phyloP scores from a whole-genome alignment of 92 coral and sea anemone species.

The Parazoanthus darwini region DNA sequence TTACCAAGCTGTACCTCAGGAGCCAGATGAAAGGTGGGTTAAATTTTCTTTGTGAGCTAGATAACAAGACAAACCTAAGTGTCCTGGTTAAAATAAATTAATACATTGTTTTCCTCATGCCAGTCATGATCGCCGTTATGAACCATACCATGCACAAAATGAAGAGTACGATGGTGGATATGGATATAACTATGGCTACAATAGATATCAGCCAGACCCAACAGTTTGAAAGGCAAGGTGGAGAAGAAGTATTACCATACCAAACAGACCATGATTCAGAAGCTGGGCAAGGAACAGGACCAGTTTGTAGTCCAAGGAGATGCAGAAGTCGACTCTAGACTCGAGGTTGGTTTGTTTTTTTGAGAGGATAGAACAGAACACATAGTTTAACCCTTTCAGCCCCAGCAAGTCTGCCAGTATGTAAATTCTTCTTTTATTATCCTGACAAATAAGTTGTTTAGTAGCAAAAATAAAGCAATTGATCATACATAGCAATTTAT shows the following conservation, averaged over 20 bases:
- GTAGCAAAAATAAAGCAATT: no score
- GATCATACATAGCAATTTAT: no score
- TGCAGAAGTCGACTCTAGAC: constrained; percentile 97
- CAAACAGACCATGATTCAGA: constrained; percentile 90
- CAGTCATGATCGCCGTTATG: constrained; percentile 80
- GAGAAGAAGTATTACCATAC: constrained; percentile 95
- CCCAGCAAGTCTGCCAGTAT: no score
- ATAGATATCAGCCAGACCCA: constrained; percentile 84
- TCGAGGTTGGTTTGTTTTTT: constrained; percentile 60
- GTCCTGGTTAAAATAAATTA: not conserved
- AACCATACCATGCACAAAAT: constrained; percentile 83
- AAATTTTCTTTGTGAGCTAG: not conserved
- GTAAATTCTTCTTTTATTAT: no score
- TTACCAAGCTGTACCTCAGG: constrained; percentile 91
- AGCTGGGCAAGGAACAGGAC: constrained; percentile 96
- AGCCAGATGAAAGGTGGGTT: constrained; percentile 91
- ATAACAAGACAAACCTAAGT: not conserved
- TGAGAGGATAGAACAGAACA: not conserved
- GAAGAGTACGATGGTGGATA: constrained; percentile 63
- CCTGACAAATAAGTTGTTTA: no score
- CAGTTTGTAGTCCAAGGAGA: constrained; percentile 94
- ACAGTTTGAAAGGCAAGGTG: constrained; percentile 86
- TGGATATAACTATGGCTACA: constrained; percentile 86
- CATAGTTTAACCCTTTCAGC: no score
- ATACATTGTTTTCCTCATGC: not conserved